phyloP scores from a whole-genome alignment of 1,140 invertebrate genomes.

The Drosophila nigrodunni region DNA sequence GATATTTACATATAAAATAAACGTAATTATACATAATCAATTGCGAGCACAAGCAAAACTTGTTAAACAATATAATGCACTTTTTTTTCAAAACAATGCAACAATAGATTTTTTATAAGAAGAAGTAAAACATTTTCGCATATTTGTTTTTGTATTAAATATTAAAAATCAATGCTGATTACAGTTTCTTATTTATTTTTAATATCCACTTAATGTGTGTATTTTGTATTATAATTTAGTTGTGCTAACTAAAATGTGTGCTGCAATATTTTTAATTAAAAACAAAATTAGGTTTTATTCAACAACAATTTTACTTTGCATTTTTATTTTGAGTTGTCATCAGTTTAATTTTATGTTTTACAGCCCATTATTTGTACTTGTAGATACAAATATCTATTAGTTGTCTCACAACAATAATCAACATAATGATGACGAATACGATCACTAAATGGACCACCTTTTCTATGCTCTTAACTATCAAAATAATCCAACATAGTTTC shows the following conservation, averaged over 20 bases:
- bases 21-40: conserved; percentile 64
- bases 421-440: conserved; percentile 68
- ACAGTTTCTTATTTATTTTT: conserved; percentile 55
- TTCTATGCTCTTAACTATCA: conserved; percentile 67
- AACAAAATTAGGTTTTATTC: conserved; percentile 61
- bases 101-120: conserved; percentile 24
- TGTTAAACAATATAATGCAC: conserved; percentile 59
- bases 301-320: conserved; percentile 25
- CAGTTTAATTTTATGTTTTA: conserved; percentile 10
- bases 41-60: conserved; percentile 60
- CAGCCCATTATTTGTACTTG: neutral
- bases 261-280: conserved; percentile 75
- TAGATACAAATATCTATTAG: conserved; percentile 28
- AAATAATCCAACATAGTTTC: conserved; percentile 25
- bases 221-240: conserved; percentile 70
- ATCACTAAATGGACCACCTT: conserved; percentile 84
- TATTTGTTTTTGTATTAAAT: conserved; percentile 17
- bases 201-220: conserved; percentile 61
- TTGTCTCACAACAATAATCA: conserved; percentile 54
- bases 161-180: neutral
- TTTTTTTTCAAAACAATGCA: conserved; percentile 52
- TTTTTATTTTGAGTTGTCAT: conserved; percentile 27
- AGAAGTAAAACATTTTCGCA: conserved; percentile 3
- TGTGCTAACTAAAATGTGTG: conserved; percentile 78
- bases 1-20: conserved; percentile 50